A percentile compares a stretch with the other conserved stretches of the same genome.
These are phyloP conservation scores for Centrocercus urophasianus DNA, from an alignment of 2,113 vertebrate species.

Conservation along the genomic window DNA sequence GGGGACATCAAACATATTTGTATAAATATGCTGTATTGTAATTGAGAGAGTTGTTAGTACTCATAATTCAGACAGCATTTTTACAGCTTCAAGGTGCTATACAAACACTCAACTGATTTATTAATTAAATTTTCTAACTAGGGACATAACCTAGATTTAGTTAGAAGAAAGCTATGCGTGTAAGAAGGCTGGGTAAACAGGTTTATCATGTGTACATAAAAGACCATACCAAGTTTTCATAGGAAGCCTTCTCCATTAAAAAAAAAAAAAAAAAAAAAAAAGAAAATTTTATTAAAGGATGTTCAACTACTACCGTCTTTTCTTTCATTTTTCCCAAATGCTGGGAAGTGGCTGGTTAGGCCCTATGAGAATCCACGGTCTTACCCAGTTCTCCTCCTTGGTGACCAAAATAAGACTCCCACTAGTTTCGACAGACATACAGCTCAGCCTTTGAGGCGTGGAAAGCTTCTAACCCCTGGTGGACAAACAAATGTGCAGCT, in stretches of 20 bases:
- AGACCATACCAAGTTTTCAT: not conserved
- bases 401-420: not conserved
- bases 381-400: conserved; percentile 67
- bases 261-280: not conserved
- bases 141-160: conserved; percentile 65
- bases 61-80: conserved; percentile 28
- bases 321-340: not conserved
- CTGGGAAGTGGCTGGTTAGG: conserved; percentile 77
- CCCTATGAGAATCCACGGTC: conserved; percentile 82
- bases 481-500: rapidly evolving
- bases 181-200: not conserved
- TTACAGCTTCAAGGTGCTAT: conserved; percentile 59
- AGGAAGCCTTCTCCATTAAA: not conserved
- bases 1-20: conserved; percentile 24
- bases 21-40: conserved; percentile 28
- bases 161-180: not conserved
- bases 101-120: conserved; percentile 63
- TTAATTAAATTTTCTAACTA: conserved; percentile 57
- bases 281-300: not conserved
- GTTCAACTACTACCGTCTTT: not conserved
- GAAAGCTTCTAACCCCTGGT: not conserved
- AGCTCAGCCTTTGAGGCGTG: not conserved
- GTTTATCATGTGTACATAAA: conserved; percentile 1
- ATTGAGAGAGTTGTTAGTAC: conserved; percentile 21
- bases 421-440: not conserved